A percentile compares a stretch with the other conserved stretches of the same genome.
Evolutionary conservation across 2,888 invertebrate genomes (phyloP).

Genomic region (Lithophane leautieri): DNA sequence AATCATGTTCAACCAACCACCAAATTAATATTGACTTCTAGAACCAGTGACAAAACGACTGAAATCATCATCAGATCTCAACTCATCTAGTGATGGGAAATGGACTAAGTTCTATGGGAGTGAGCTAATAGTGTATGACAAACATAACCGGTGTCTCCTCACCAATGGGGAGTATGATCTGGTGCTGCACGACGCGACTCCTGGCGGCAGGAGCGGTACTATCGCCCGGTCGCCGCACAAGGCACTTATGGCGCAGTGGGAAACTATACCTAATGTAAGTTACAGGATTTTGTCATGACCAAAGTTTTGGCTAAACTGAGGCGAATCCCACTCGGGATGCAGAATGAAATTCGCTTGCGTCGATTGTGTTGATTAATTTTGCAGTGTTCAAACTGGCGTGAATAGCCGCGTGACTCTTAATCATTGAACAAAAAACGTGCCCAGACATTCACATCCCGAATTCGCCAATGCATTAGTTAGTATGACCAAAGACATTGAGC

Average conservation of each 20-base stretch:
- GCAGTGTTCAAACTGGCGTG: not conserved
- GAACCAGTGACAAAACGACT: conserved; percentile 93
- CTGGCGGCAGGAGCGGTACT: conserved; percentile 90
- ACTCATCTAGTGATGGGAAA: conserved; percentile 82
- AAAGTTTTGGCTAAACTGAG: not conserved
- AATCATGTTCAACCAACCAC: not conserved
- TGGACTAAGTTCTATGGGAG: conserved; percentile 92
- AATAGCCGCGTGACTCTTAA: not conserved
- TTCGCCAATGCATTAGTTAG: not conserved
- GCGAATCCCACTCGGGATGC: too few relatives aligned
- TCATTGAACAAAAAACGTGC: not conserved
- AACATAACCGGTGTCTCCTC: conserved; percentile 95
- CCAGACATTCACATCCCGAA: too few relatives aligned
- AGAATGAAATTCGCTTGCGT: not conserved
- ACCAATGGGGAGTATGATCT: conserved; percentile 98
- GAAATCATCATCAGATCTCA: conserved; percentile 89
- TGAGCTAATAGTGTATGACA: conserved; percentile 97
- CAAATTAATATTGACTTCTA: conserved; percentile 67
- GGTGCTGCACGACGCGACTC: conserved; percentile 94
- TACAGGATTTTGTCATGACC: not conserved
- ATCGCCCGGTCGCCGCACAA: conserved; percentile 88
- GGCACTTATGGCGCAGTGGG: conserved; percentile 90
- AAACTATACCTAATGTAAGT: conserved; percentile 91
- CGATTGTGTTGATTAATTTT: not conserved
- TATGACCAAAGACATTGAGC: not conserved